Conservation (phyloP, 2,888 invertebrate species). For the Rhagophthalmus giganteus region DNA sequence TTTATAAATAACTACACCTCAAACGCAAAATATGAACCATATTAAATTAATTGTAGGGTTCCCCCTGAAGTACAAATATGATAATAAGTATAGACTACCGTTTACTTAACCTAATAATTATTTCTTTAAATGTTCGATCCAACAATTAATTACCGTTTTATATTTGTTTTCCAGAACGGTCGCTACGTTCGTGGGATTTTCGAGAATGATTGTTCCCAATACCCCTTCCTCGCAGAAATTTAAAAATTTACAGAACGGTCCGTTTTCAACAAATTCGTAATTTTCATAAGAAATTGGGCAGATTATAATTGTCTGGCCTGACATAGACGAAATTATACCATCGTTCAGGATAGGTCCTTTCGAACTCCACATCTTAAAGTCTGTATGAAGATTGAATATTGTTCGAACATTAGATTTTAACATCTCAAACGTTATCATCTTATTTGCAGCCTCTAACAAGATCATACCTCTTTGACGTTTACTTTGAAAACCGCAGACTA, state of each 20-base stretch:
- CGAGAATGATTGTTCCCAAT: conserved; percentile 64
- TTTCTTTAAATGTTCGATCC: conserved; percentile 3
- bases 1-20: too few relatives aligned
- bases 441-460: conserved; percentile 68
- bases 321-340: conserved; percentile 51
- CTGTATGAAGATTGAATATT: conserved; percentile 69
- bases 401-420: conserved; percentile 64
- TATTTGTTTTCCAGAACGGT: conserved; percentile 9
- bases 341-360: conserved; percentile 51
- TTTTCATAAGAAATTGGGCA: conserved; percentile 42
- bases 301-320: conserved; percentile 58
- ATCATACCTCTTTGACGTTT: conserved; percentile 63
- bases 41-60: too few relatives aligned
- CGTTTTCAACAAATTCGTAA: not conserved
- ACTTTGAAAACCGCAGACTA: conserved; percentile 60
- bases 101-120: not conserved
- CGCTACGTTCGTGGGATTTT: conserved; percentile 65
- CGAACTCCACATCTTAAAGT: conserved; percentile 60
- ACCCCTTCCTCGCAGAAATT: conserved; percentile 63
- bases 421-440: conserved; percentile 58
- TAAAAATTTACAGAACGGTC: conserved; percentile 66
- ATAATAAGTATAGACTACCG: not conserved
- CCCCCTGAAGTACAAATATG: too few relatives aligned
- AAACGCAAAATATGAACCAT: too few relatives aligned
- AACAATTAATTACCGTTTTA: conserved; percentile 4